A percentile compares a stretch with the other conserved stretches of the same genome.
phyloP scores from a whole-genome alignment of 2,797 vertebrate genomes.

The Hypotaenidia okinawae region DNA sequence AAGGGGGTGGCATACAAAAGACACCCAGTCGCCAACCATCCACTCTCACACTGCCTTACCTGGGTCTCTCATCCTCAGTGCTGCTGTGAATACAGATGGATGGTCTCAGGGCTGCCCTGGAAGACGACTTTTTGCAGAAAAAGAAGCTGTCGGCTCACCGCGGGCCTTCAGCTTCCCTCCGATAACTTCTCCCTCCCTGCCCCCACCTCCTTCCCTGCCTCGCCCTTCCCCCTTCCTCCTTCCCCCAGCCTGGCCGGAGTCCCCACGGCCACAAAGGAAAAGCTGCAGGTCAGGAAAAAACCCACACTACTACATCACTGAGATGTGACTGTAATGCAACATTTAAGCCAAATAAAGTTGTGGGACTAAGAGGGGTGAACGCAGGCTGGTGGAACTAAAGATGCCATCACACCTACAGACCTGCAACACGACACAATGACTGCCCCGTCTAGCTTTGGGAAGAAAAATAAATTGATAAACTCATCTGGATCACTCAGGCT shows the following conservation, averaged over 20 bases:
- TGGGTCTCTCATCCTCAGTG: not conserved
- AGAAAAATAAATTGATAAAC: not conserved
- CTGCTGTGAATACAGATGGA: rapidly evolving
- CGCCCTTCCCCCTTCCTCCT: not conserved
- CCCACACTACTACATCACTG: not conserved
- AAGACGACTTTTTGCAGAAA: no score
- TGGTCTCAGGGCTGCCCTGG: no score
- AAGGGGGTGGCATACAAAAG: rapidly evolving
- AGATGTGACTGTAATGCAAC: not conserved
- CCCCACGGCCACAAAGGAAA: not conserved
- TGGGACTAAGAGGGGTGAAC: not conserved
- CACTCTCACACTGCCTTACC: not conserved
- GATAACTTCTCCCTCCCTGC: not conserved
- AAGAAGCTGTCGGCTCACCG: not conserved
- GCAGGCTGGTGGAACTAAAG: not conserved
- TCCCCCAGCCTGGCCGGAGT: not conserved
- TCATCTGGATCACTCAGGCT: no score
- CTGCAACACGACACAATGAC: not conserved
- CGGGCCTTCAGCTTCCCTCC: not conserved
- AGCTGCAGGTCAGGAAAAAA: not conserved
- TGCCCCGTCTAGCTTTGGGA: not conserved
- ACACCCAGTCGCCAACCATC: not conserved
- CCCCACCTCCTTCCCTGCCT: not conserved
- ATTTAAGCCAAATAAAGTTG: not conserved
- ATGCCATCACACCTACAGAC: not conserved